Base-by-base conservation (phyloP, 2,113 vertebrate species). In the Eulemur rufifrons region DNA sequence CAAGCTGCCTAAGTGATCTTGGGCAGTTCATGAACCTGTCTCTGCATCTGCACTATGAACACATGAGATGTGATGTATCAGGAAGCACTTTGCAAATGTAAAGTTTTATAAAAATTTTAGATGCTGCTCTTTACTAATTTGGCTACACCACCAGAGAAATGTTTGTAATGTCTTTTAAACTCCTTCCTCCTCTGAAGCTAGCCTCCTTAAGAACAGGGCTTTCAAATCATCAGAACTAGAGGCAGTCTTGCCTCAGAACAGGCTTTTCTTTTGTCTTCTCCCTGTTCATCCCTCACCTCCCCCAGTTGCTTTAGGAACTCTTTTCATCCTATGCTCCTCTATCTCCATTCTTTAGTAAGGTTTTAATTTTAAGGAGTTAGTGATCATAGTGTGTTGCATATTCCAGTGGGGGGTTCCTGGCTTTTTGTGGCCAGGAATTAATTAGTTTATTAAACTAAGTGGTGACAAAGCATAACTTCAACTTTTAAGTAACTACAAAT, bases 301-400 rank as follows among this genome's bases (percentile, higher is more conserved):
- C 20, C 3, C 6, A 2, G 2, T 50, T 92, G 34, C 68, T 89
- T 94, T 59, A 85, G 45, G 50, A 84, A 61, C 50, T 61, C 47
- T 90, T 90, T 50, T 68, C 32, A 45, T 34, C 7, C 34, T 29
- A 20, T 59, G 34, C 5, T 83, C 0, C 15, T 63, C n/a, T 71
- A 0, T 87, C 56, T 69, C 10, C 23, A 1, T 77, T 84, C 52
- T 94, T 85, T 68, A 89, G 54, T 45, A 82, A 37, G 54, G 69
- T 71, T 81, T 64, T 63, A 50, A n/a, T 86, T 89, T 85, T 86
- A 90, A 89, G 73, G 86, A 82, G 47, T 89, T 93, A 87, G 42
- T 85, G 21, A n/a, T 91, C 50, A 78, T 34, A 42, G 50, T 76
- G 23, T 94, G 64, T 68, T 78, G 54, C 47, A n/a, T 3, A 10